Percentiles rank a stretch among this genome's conserved stretches.
Conservation (phyloP, 2,113 vertebrate species). For the Phrynosoma blainvillii region DNA sequence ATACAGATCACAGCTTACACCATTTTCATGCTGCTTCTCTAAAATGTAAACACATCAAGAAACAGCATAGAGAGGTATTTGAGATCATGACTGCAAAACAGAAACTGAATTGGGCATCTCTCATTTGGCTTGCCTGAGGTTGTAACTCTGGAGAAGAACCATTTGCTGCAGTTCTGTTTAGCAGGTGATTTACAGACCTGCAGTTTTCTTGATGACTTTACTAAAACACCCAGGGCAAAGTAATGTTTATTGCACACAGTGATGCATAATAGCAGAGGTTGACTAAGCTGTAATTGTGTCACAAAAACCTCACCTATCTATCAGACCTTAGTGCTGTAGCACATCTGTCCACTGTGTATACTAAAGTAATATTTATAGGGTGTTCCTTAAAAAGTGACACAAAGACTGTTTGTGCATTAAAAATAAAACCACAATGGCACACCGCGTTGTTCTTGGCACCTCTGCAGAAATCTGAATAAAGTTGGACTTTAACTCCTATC, state of each 20-base stretch:
- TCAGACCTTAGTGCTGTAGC: constrained; percentile 48
- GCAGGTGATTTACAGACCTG: constrained; percentile 55
- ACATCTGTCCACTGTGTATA: constrained; percentile 54
- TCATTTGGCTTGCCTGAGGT: constrained; percentile 22
- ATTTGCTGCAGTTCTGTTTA: constrained; percentile 37
- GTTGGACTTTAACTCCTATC: background rate
- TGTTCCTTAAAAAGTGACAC: constrained; percentile 52
- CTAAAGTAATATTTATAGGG: constrained; percentile 66
- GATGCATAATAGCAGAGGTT: constrained; percentile 55
- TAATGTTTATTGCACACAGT: constrained; percentile 46
- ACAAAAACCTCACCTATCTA: constrained; percentile 52
- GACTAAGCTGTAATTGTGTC: constrained; percentile 59
- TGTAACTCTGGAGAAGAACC: constrained; percentile 34
- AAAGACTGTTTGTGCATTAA: constrained; percentile 43
- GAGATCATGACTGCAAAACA: background rate
- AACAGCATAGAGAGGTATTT: background rate
- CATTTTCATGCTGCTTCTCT: background rate
- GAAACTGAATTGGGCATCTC: background rate
- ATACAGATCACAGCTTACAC: background rate
- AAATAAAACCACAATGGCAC: constrained; percentile 51
- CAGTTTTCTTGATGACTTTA: constrained; percentile 52
- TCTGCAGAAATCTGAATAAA: background rate
- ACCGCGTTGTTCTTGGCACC: constrained; percentile 58
- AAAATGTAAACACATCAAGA: background rate
- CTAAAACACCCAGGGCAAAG: constrained; percentile 55